Base-by-base conservation (phyloP, 1,140 invertebrate species). In the Brachionus rubens region DNA sequence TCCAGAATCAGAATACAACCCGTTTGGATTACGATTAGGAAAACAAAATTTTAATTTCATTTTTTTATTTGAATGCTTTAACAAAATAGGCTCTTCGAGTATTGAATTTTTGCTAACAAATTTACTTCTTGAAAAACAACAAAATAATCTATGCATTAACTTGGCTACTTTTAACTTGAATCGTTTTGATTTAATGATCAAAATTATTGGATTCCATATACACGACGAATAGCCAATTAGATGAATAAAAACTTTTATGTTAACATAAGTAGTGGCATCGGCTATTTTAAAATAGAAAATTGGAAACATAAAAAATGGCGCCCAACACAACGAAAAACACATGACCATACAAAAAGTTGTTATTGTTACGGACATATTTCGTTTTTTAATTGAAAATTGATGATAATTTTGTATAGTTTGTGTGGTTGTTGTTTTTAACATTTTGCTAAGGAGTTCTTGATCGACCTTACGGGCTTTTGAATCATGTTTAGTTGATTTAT, bases 301-400 rank as follows among this genome's bases (percentile, higher is more conserved):
- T 1, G 68, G 68, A 36, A 72, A 54, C 28, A 72, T 33, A 72
- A 72, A 72, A 54, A 72, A 72, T 26, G 68, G 68, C 24, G 68
- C 33, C 68, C 68, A 72, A 33, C 68, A 72, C 16, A 72, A 24
- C 9, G 68, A 50, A 50, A 72, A 72, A n/a, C 68, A 48, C 46
- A 54, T 54, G 14, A 72, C 68, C 68, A 72, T 72, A 21, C 30
- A 54, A 72, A 48, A 72, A 21, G 68, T 72, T 12, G 68, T 72
- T 10, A 72, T 40, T 36, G 68, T 72, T 3, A 72, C 68, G 14
- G 46, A 50, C 68, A 72, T 72, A 19, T 72, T 72, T 33, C 68
- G 46, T 54, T 72, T 72, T 72, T 72, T 72, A 30, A 72, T 48
- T 24, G 46, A 72, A 72, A 72, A 72, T 40, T 72, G 68, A 41